phyloP scores from a whole-genome alignment of 2,113 vertebrate genomes.

The Microcebus jonahi region DNA sequence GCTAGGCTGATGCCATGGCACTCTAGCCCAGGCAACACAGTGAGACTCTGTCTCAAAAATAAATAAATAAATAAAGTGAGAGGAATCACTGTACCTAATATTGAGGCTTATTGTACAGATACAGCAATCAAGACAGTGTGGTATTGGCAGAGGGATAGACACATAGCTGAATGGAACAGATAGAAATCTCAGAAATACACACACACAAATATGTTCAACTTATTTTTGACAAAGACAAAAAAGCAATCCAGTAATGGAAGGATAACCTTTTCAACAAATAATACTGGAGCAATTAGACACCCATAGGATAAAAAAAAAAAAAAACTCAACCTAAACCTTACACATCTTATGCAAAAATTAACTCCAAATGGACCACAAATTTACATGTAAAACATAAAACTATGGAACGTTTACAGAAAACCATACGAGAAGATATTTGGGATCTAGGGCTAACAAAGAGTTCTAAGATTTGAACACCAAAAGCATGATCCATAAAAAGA shows the following conservation, averaged over 20 bases:
- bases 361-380: not conserved
- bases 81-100: not conserved
- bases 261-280: not conserved
- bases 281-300: not conserved
- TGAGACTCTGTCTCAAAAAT: too few species aligned
- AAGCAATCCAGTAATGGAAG: not conserved
- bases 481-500: not conserved
- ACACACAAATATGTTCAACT: not conserved
- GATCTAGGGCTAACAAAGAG: not conserved
- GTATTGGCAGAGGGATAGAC: not conserved
- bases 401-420: not conserved
- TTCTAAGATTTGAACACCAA: constrained; percentile 32
- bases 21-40: too few species aligned
- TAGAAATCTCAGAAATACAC: not conserved
- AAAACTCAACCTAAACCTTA: not conserved
- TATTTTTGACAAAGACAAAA: not conserved
- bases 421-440: not conserved
- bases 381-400: not conserved
- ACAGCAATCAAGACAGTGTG: not conserved
- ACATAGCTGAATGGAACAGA: not conserved
- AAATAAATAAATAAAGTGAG: not conserved
- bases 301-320: not conserved
- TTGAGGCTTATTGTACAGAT: not conserved
- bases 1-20: too few species aligned
- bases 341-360: not conserved